Evolutionary conservation across 2,888 invertebrate genomes (phyloP).

Genomic region (Pterostichus niger): DNA sequence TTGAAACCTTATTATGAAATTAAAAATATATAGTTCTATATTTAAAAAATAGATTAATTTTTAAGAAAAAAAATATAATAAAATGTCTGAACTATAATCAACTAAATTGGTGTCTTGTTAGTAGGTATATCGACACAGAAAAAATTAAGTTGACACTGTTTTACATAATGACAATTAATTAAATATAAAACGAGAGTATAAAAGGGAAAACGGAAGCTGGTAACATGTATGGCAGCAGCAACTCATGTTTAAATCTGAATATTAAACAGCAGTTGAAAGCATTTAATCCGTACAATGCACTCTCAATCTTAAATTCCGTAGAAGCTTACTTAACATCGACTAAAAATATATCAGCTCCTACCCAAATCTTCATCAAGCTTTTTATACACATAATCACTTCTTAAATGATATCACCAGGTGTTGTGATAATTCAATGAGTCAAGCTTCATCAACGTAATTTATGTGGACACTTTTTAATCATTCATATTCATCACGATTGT

Average conservation of each 20-base stretch:
- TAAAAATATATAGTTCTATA: too few species aligned
- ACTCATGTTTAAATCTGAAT: slow-evolving; percentile 19
- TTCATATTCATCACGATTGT: too few species aligned
- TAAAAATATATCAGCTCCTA: slow-evolving; percentile 32
- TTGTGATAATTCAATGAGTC: slow-evolving; percentile 2
- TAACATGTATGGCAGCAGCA: slow-evolving; percentile 20
- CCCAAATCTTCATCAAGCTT: slow-evolving; percentile 26
- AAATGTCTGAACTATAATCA: too few species aligned
- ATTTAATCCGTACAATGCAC: slow-evolving; percentile 48
- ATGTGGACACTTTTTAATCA: not conserved
- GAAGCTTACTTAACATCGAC: slow-evolving; percentile 34
- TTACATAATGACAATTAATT: slow-evolving; percentile 11
- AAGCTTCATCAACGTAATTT: not conserved
- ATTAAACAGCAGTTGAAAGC: slow-evolving; percentile 36
- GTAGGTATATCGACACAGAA: too few species aligned
- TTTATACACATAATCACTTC: slow-evolving; percentile 1
- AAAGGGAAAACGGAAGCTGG: slow-evolving; percentile 18
- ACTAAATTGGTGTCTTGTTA: not conserved
- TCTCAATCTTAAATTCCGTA: slow-evolving; percentile 26
- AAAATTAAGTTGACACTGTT: too few species aligned
- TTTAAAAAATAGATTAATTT: too few species aligned
- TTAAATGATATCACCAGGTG: slow-evolving; percentile 49
- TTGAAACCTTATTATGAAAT: too few species aligned
- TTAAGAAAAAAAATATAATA: too few species aligned
- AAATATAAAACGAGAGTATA: not conserved